phyloP scores from a whole-genome alignment of 2,113 vertebrate genomes.

The Boulengeromyrus knoepffleri region DNA sequence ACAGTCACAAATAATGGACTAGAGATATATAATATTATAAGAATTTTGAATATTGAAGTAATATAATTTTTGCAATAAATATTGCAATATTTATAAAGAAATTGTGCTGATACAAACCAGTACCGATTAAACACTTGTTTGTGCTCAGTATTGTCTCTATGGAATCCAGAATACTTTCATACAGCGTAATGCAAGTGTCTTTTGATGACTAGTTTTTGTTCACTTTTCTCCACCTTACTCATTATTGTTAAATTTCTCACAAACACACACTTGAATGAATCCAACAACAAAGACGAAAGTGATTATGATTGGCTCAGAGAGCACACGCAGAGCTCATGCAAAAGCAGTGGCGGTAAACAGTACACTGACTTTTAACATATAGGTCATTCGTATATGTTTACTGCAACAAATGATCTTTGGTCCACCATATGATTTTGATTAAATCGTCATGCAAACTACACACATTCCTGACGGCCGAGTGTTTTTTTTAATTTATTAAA shows the following conservation, averaged over 20 bases:
- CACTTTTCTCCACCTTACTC: not conserved
- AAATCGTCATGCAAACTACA: not conserved
- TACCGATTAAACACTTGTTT: not conserved
- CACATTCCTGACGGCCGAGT: not conserved
- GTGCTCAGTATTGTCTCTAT: not conserved
- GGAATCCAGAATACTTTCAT: not conserved
- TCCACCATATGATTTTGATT: not conserved
- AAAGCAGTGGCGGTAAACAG: not conserved
- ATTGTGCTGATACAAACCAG: not conserved
- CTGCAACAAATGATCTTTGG: too few relatives aligned
- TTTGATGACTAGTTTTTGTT: not conserved
- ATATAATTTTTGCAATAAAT: too few relatives aligned
- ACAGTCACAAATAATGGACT: not conserved
- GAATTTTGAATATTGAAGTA: not conserved
- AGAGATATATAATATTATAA: not conserved
- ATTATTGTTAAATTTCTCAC: not conserved
- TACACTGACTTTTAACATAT: not conserved
- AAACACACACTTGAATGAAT: not conserved
- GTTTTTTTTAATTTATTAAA: too few relatives aligned
- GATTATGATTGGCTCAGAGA: not conserved
- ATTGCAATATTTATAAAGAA: not conserved
- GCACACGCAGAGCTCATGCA: not conserved
- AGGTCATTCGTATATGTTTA: not conserved
- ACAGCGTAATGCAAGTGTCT: not conserved
- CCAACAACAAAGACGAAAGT: not conserved